Evolutionary conservation across 2,113 vertebrate species (phyloP).

Genomic region (Mastomys coucha): DNA sequence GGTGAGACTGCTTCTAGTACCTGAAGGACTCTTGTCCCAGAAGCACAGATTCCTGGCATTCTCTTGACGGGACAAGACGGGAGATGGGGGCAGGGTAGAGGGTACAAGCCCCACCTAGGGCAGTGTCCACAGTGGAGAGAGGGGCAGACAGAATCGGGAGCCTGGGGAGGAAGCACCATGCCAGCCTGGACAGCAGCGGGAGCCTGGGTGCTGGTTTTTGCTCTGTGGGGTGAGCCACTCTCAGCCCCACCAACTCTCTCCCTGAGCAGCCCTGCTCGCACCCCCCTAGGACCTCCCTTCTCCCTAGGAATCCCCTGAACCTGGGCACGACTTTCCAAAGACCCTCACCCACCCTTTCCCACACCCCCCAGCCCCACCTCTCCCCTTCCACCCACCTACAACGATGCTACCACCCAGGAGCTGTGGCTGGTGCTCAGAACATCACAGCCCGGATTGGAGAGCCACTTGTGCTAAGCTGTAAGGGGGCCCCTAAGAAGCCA

Average conservation of each 20-base stretch:
- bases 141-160: constrained; percentile 56
- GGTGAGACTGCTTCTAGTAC: constrained; percentile 50
- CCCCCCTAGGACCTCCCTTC: neutral
- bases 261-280: neutral
- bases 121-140: neutral
- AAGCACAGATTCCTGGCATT: constrained; percentile 82
- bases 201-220: constrained; percentile 73
- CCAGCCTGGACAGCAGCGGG: neutral
- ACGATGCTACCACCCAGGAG: constrained; percentile 61
- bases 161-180: constrained; percentile 71
- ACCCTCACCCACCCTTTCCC: neutral
- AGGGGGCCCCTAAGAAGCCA: constrained; percentile 76
- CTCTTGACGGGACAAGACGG: constrained; percentile 58
- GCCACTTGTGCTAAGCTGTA: constrained; percentile 78
- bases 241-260: neutral
- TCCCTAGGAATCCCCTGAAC: neutral
- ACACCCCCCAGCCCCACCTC: neutral
- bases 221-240: constrained; percentile 79
- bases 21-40: constrained; percentile 78
- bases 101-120: constrained; percentile 70
- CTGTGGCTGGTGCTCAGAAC: constrained; percentile 55
- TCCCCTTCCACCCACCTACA: neutral
- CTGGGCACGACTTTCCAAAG: neutral
- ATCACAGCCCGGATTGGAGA: constrained; percentile 77
- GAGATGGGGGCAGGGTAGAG: constrained; percentile 60